Base-by-base conservation (phyloP, 92 coral and sea anemone genomes). In the Epizoanthus scotinus region DNA sequence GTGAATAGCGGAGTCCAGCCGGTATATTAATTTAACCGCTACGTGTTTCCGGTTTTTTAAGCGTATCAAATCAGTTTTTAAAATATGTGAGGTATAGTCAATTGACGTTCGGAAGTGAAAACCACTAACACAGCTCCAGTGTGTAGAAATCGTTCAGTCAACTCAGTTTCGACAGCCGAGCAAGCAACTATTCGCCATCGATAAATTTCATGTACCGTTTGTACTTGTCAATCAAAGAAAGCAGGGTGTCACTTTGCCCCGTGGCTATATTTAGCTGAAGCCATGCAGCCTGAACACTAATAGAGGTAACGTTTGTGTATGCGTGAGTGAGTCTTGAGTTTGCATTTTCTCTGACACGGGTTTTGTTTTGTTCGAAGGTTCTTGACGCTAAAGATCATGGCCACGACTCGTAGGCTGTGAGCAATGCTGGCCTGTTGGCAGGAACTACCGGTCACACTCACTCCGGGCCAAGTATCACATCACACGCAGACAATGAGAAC, bases 151-250 rank as follows among this genome's bases (percentile, higher is more conserved):
- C 8, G 1, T 44, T 44, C 52, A 44, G 14, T 44, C 52, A 15
- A 44, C 52, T 8, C 52, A 7, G 15, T 44, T 44, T 44, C 2
- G 52, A 44, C 52, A 44, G 52, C 10, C 52, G 52, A 8, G 52
- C 15, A 44, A 44, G 52, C 13, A 44, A 73, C 58, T 25, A 60
- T 56, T 60, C 78, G 60, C 71, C 79, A 44, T 78, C 73, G 74
- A 85, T 66, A 83, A 67, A 80, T 84, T 71, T 81, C 82, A 68
- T 20, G 42, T 36, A 78, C 65, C 68, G 55, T 44, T 36, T 73
- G 68, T 75, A 47, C 69, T 63, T 83, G 94, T 92, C 97, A 89
- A 83, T 92, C 94, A 92, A 55, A 70, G 18, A 63, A 70, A 53
- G 47, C 70, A 71, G 52, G 85, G 88, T 81, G 94, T 90, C 91